Evolutionary conservation across 2,113 vertebrate genomes (phyloP).

Genomic region (Pteruthius melanotis): DNA sequence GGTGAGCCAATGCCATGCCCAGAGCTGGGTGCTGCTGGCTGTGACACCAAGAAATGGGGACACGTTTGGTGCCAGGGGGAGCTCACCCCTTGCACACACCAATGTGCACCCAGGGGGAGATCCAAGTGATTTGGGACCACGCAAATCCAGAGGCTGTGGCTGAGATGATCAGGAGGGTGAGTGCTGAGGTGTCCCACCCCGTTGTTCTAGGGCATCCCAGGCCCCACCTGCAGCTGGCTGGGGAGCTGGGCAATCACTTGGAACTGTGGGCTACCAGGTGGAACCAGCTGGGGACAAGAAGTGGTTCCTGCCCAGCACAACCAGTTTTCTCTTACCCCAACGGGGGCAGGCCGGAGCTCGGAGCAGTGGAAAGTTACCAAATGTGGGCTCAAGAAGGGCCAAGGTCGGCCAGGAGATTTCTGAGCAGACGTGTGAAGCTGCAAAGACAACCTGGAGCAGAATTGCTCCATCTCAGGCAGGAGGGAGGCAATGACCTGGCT

Average conservation of each 20-base stretch:
- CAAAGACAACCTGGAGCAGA: slow-evolving; percentile 15
- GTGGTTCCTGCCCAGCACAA: slow-evolving; percentile 59
- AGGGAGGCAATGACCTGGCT: background rate
- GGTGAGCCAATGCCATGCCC: background rate
- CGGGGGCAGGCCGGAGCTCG: background rate
- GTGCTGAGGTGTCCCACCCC: accelerated
- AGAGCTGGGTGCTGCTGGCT: background rate
- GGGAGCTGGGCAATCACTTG: background rate
- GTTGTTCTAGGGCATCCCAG: background rate
- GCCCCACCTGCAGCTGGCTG: accelerated
- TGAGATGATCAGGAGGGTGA: background rate
- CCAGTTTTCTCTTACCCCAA: slow-evolving; percentile 54
- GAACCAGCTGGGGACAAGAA: slow-evolving; percentile 23
- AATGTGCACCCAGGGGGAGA: background rate
- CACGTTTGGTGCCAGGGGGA: accelerated
- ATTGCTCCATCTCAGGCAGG: background rate
- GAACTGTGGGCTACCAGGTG: slow-evolving; percentile 9
- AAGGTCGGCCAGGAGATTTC: slow-evolving; percentile 54
- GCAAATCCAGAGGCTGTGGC: accelerated
- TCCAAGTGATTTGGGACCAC: background rate
- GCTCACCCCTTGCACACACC: background rate
- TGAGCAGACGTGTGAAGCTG: background rate
- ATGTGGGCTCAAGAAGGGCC: slow-evolving; percentile 21
- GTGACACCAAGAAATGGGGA: background rate
- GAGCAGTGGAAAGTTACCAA: slow-evolving; percentile 64